Percentiles rank a stretch among this genome's conserved stretches.
Conservation (phyloP, 2,113 vertebrate species). For the Sprattus sprattus region DNA sequence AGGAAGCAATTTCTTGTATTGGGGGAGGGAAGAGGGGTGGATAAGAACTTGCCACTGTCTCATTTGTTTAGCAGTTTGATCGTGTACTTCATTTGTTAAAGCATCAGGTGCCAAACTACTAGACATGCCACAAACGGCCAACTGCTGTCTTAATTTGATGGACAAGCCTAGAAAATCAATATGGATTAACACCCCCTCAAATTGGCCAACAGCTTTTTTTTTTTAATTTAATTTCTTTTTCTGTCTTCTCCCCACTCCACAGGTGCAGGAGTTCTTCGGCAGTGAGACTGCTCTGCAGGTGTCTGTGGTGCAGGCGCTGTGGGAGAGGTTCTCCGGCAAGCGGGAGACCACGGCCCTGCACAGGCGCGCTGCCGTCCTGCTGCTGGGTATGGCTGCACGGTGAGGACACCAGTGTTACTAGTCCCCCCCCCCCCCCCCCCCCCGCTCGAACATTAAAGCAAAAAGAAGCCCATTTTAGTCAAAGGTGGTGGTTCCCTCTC, state of each 20-base stretch:
- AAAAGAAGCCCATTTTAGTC: conserved; percentile 44
- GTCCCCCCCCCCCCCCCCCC: conserved; percentile 48
- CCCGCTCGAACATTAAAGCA: conserved; percentile 56
- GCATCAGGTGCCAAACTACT: too few species aligned
- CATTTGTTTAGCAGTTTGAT: too few species aligned
- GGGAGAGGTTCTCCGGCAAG: conserved; percentile 86
- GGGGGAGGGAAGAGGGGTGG: too few species aligned
- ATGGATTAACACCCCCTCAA: too few species aligned
- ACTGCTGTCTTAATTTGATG: too few species aligned
- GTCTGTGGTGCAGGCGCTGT: conserved; percentile 84
- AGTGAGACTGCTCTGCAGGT: conserved; percentile 79
- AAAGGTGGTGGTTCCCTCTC: conserved; percentile 28
- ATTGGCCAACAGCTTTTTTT: too few species aligned
- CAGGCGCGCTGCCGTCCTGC: conserved; percentile 79
- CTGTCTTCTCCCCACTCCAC: neutral
- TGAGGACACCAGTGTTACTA: conserved; percentile 50
- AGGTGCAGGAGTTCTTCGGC: conserved; percentile 90
- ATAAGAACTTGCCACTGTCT: neutral
- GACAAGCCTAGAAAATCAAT: too few species aligned
- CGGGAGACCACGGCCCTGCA: conserved; percentile 71
- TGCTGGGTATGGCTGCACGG: conserved; percentile 93
- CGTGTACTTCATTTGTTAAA: too few species aligned
- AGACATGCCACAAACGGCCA: too few species aligned
- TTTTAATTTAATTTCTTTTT: neutral
- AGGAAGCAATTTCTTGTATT: neutral